Base-by-base conservation (phyloP, 30 jellyfish, hydroid and myxozoan species). In the Pseudorhiza aurosa region DNA sequence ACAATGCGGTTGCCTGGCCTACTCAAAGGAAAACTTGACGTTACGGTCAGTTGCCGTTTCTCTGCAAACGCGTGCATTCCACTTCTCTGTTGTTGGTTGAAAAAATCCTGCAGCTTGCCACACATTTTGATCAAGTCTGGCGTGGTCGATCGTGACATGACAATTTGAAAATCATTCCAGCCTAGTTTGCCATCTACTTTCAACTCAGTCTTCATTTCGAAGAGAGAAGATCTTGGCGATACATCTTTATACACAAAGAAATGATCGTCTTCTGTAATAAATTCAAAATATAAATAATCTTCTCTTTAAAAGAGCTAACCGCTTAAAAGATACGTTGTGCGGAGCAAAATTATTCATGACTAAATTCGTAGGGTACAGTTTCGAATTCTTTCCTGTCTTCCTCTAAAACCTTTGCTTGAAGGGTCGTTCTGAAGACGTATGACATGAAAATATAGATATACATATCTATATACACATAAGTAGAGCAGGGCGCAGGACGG, bases 101-200 rank as follows among this genome's bases (percentile, higher is more conserved):
- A 85, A 58, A 93, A 93, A 31, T 93, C 99, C 40, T 87, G 90
- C 43, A 93, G 90, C 62, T 87, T 93, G 0, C 88, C 85, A 10
- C 68, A 68, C 99, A 93, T 81, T 62, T 87, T 93, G 51, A 72
- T 49, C 5, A 82, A 68, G 50, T 93, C 99, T 9, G 99, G 96
- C 18, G 99, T 83, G 12, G 97, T 93, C 26, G 99, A 93, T 43
- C 97, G 65, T 24, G 97, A 93, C 93, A 93, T 87, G 37, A 93
- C 88, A 19, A 93, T 57, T 53, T 93, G 96, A 18, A 93, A 77
- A 50, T 87, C 97, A 65, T 81, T 82, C 99, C 99, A 93, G 14
- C 87, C 90, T 39, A 77, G 30, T 12, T 81, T 96, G 26, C 99
- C 96, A 50, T 67, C 33, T 8, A 90, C 86, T 17, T 73, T 65